Conservation (phyloP, 1,140 invertebrate genomes). For the Drosophila watanabei region DNA sequence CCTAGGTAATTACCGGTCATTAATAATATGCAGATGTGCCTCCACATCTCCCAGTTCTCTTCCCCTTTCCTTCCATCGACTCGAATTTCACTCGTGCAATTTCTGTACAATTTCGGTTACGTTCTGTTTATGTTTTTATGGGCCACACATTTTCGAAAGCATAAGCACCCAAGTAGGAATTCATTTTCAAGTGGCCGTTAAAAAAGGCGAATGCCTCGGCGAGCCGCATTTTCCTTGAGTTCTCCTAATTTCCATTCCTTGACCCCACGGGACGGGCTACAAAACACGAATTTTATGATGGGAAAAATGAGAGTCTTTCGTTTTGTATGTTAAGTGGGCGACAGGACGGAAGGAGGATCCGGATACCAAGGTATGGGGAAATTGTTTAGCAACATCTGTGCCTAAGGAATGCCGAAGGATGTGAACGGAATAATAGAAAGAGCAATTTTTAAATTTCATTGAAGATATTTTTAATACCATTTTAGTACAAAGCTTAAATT, state of each 20-base stretch:
- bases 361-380: constrained; percentile 9
- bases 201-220: constrained; percentile 44
- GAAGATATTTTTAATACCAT: not conserved
- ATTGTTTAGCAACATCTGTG: constrained; percentile 36
- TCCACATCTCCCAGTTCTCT: not conserved
- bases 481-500: too few relatives aligned
- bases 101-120: constrained; percentile 59
- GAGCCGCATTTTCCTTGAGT: constrained; percentile 8
- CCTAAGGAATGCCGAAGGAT: constrained; percentile 5
- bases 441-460: constrained; percentile 1
- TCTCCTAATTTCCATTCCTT: constrained; percentile 41
- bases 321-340: constrained; percentile 65
- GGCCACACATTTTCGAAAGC: constrained; percentile 68
- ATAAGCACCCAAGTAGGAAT: constrained; percentile 44
- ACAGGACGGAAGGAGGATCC: constrained; percentile 39
- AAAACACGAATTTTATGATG: constrained; percentile 61
- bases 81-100: constrained; percentile 61
- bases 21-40: constrained; percentile 82
- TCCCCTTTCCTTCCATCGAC: constrained; percentile 17
- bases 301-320: constrained; percentile 51
- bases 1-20: constrained; percentile 80
- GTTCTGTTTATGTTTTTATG: constrained; percentile 79
- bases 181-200: constrained; percentile 71
- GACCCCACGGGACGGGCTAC: constrained; percentile 64
- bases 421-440: constrained; percentile 16